Evolutionary conservation across 2,888 invertebrate genomes (phyloP).

Genomic region (Pilophorus perplexus): DNA sequence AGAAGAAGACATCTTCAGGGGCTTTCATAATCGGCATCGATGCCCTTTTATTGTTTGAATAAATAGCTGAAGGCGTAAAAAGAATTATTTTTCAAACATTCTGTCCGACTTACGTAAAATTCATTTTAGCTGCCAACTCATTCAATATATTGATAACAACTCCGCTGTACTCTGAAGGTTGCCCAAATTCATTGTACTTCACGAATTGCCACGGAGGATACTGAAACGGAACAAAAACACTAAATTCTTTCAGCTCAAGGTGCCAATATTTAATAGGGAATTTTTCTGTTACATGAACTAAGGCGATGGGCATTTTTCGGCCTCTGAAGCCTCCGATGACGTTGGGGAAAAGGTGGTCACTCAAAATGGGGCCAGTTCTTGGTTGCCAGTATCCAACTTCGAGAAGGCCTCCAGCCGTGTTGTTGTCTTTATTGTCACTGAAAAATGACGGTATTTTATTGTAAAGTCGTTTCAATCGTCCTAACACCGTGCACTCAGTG

Average conservation of each 20-base stretch:
- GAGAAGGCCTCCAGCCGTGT: constrained; percentile 6
- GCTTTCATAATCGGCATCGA: too few relatives aligned
- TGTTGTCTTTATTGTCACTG: not conserved
- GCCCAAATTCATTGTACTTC: constrained; percentile 60
- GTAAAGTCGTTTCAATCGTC: not conserved
- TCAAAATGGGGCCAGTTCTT: constrained; percentile 63
- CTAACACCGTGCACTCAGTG: too few relatives aligned
- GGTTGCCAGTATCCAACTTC: constrained; percentile 74
- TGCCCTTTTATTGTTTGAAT: too few relatives aligned
- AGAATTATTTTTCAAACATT: not conserved
- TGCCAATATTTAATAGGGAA: too few relatives aligned
- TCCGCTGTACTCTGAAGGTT: constrained; percentile 62
- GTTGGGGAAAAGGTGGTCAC: constrained; percentile 76
- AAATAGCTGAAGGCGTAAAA: too few relatives aligned
- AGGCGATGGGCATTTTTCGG: constrained; percentile 67
- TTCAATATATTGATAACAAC: constrained; percentile 76
- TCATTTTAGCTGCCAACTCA: constrained; percentile 70
- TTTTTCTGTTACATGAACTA: constrained; percentile 80
- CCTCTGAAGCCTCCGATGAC: constrained; percentile 74
- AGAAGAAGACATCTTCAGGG: too few relatives aligned
- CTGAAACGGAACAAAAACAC: constrained; percentile 57
- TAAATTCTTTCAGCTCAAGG: not conserved
- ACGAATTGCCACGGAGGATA: constrained; percentile 86
- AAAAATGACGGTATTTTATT: not conserved
- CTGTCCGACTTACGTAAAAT: constrained; percentile 65